phyloP scores from a whole-genome alignment of 2,113 vertebrate species.

The Chloebia gouldiae region DNA sequence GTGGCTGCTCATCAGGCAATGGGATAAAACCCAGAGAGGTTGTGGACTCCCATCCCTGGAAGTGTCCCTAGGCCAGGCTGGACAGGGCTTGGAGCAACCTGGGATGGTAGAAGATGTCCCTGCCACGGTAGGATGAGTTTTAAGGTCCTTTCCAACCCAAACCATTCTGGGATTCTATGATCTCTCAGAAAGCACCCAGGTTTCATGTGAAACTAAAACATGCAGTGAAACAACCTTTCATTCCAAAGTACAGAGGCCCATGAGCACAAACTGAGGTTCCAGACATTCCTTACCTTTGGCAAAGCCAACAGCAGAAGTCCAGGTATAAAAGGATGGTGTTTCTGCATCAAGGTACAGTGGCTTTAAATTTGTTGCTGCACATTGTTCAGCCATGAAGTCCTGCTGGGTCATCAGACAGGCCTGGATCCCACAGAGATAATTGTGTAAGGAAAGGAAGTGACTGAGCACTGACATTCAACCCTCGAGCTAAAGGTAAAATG shows the following conservation, averaged over 20 bases:
- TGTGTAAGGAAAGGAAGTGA: not conserved
- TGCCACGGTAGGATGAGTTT: not conserved
- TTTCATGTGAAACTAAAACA: not conserved
- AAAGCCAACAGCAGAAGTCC: conserved; percentile 83
- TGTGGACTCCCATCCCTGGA: not conserved
- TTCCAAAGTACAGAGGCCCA: not conserved
- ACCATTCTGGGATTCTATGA: not conserved
- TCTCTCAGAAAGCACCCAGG: not conserved
- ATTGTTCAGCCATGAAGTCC: conserved; percentile 90
- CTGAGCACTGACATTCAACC: not conserved
- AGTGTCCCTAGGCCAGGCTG: not conserved
- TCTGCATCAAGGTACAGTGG: conserved; percentile 74
- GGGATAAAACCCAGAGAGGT: not conserved
- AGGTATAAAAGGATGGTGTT: conserved; percentile 77
- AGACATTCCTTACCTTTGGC: conserved; percentile 73
- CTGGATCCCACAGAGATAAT: conserved; percentile 58
- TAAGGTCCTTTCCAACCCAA: not conserved
- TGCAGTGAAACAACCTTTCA: not conserved
- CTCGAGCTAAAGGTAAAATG: not conserved
- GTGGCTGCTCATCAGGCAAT: not conserved
- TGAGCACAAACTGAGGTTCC: not conserved
- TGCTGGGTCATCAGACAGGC: conserved; percentile 81
- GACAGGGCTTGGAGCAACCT: not conserved
- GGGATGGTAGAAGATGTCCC: not conserved
- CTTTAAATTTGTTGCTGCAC: conserved; percentile 79